Evolutionary conservation across 1,140 invertebrate genomes (phyloP), one percentile per base, ranked within the genome.

Genomic region (Venustaconcha ellipsiformis): DNA sequence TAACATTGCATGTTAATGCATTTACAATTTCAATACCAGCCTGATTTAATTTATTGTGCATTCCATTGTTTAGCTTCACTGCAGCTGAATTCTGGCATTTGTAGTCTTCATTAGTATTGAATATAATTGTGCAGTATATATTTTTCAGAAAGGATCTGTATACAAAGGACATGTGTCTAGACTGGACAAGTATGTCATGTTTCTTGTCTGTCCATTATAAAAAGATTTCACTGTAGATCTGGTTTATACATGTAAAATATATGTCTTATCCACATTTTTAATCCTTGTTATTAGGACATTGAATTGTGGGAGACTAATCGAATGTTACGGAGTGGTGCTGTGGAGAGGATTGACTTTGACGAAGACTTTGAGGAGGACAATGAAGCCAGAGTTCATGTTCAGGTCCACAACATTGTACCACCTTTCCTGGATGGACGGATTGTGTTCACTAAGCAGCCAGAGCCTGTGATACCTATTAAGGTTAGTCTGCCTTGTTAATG

Each of bases 231-330:
- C 37, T 48, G 37, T 48, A 48, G 37, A 48, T 48, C 37, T 48
- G 37, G 11, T 48, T 48, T 72, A 55, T 70, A 15, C 6, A 62
- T 62, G 5, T 23, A 1, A 26, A 57, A 68, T 20, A 8, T 67
- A 65, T 65, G 6, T 37, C 37, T 59, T 64, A 23, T 73, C 8
- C 37, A 48, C 11, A 48, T 48, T 48, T 48, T 48, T 6, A 2
- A 48, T 48, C 11, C 6, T 48, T 48, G 37, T 74, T 72, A 68
- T 15, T 72, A 93, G 88, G 98, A 99, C 90, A 99, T 99, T 89
- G 97, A 99, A 88, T 91, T 98, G 58, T 99, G 99, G 99, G 99
- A 99, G 89, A 93, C 97, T 15, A 99, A 99, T 91, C 93, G 98
- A 78, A 98, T 99, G 96, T 92, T 99, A 14, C 97, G 97, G 5